Evolutionary conservation across 1,140 invertebrate species (phyloP).

Genomic region (Camponotus vicinus): DNA sequence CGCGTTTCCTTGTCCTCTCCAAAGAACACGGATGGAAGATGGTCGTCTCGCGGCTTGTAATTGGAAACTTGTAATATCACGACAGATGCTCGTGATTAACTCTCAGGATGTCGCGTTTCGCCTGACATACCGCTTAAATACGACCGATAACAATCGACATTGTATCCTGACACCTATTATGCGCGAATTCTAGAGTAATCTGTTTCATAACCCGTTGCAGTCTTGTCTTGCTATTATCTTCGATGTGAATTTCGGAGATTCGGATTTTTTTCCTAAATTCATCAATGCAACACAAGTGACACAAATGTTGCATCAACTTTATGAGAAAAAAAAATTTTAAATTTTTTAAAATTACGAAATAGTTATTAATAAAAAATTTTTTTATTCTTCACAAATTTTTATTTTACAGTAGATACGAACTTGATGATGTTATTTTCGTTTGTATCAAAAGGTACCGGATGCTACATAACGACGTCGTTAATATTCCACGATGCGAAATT

Average conservation of each 20-base stretch:
- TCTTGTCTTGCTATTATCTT: background rate
- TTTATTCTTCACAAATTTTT: background rate
- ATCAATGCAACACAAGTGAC: background rate
- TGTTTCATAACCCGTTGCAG: background rate
- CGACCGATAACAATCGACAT: constrained; percentile 16
- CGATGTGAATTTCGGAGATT: background rate
- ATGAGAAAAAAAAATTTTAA: background rate
- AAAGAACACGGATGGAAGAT: constrained; percentile 12
- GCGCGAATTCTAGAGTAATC: background rate
- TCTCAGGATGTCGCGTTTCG: background rate
- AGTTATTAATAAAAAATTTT: background rate
- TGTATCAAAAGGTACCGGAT: background rate
- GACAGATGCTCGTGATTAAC: constrained; percentile 40
- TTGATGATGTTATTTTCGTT: constrained; percentile 8
- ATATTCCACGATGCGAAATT: constrained; percentile 30
- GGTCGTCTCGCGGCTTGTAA: constrained; percentile 31
- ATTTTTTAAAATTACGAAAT: background rate
- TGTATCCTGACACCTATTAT: background rate
- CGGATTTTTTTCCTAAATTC: background rate
- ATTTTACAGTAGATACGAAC: background rate
- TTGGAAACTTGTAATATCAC: constrained; percentile 49
- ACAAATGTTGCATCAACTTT: background rate
- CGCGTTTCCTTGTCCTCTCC: background rate
- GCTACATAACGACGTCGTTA: constrained; percentile 37
- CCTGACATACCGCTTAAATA: background rate